These are phyloP conservation scores for Premnoplex brunnescens DNA, from an alignment of 2,797 vertebrate species.

Conservation along the genomic window DNA sequence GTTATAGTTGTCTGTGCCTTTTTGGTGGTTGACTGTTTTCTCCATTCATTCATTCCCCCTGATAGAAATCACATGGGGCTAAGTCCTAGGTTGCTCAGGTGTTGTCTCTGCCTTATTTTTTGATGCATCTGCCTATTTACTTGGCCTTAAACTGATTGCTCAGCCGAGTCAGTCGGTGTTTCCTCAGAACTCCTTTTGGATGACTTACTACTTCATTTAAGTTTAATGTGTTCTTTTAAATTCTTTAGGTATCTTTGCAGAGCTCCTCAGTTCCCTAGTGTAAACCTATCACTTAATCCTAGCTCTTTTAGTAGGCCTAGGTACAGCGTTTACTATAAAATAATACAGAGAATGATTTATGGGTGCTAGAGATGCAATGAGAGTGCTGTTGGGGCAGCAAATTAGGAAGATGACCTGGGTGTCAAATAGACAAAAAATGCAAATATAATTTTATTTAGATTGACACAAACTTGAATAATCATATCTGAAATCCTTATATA, in stretches of 20 bases:
- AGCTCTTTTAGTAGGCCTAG: neutral
- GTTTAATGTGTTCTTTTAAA: neutral
- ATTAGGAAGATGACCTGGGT: neutral
- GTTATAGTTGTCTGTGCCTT: neutral
- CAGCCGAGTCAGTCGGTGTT: neutral
- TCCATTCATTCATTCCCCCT: neutral
- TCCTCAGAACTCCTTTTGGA: neutral
- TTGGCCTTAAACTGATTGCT: conserved; percentile 17
- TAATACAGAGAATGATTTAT: neutral
- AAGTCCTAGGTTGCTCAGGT: neutral
- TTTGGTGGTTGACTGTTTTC: neutral
- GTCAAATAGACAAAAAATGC: neutral
- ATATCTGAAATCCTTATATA: neutral
- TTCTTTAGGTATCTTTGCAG: conserved; percentile 28
- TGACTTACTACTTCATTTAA: conserved; percentile 16
- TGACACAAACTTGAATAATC: neutral
- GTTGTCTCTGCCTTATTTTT: conserved; percentile 4
- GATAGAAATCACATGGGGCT: neutral
- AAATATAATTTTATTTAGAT: neutral
- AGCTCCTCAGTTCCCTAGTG: neutral
- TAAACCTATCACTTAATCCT: conserved; percentile 23
- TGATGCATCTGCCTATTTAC: conserved; percentile 3
- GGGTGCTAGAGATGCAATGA: neutral
- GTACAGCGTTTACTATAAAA: neutral
- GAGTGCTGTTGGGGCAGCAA: neutral